Conservation (phyloP, 2,888 invertebrate species). For the Phoronis australis region DNA sequence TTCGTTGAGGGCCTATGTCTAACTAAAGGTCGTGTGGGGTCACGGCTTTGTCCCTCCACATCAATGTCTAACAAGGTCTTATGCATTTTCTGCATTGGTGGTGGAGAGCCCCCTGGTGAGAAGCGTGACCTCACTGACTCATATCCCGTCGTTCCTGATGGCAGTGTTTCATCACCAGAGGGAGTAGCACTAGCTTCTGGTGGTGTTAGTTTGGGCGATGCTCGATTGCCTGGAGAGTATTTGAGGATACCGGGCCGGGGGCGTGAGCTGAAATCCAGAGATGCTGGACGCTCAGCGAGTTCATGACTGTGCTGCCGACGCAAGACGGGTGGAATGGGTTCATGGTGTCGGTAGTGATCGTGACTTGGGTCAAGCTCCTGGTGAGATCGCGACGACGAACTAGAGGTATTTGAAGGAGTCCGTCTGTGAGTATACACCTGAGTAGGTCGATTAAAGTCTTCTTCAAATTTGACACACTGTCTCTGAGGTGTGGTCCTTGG, state of each 20-base stretch:
- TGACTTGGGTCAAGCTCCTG: conserved; percentile 11
- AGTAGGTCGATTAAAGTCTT: conserved; percentile 27
- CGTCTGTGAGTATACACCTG: conserved; percentile 67
- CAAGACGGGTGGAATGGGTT: conserved; percentile 20
- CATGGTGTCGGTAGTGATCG: conserved; percentile 1
- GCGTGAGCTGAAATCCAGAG: conserved; percentile 62
- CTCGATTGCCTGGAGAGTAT: conserved; percentile 16
- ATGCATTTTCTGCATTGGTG: conserved; percentile 43
- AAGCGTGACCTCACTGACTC: conserved; percentile 63
- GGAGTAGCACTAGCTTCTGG: conserved; percentile 6
- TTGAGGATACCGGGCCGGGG: conserved; percentile 36
- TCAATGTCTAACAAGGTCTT: conserved; percentile 50
- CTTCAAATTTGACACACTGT: conserved; percentile 49
- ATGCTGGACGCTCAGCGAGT: conserved; percentile 60
- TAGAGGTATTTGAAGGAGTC: conserved; percentile 72
- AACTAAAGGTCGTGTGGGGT: conserved; percentile 43
- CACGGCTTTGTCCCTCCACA: conserved; percentile 48
- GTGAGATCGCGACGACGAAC: conserved; percentile 55
- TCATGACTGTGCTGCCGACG: conserved; percentile 34
- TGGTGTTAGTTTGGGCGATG: conserved; percentile 11
- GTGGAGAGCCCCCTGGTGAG: conserved; percentile 59
- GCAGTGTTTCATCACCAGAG: background rate
- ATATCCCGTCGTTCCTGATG: conserved; percentile 63
- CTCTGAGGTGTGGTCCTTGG: conserved; percentile 28
- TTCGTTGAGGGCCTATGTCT: too few species aligned